Percentiles rank a stretch among this genome's conserved stretches.
These are phyloP conservation scores for Pheosia gnoma DNA, from an alignment of 2,888 invertebrate species.

Conservation along the genomic window DNA sequence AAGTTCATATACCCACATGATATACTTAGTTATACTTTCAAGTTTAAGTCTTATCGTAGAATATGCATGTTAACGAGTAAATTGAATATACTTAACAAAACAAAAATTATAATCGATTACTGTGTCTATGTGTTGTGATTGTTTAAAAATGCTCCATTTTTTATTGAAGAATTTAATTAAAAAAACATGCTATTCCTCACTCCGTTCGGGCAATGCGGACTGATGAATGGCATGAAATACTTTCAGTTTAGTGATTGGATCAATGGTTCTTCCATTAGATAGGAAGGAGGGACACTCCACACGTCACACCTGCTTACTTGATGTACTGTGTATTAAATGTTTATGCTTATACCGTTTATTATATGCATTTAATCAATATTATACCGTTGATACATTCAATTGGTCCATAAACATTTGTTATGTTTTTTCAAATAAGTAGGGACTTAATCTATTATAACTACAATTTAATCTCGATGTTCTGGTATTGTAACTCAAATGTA, in stretches of 20 bases:
- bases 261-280: constrained; percentile 44
- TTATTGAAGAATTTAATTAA: constrained; percentile 24
- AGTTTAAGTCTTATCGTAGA: constrained; percentile 11
- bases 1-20: constrained; percentile 80
- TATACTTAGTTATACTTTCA: constrained; percentile 7
- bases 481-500: constrained; percentile 16
- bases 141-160: constrained; percentile 62
- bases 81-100: not conserved
- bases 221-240: constrained; percentile 65
- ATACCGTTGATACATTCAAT: not conserved
- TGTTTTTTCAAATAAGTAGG: too few relatives aligned
- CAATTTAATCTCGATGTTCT: constrained; percentile 20
- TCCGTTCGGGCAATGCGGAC: constrained; percentile 82
- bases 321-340: not conserved
- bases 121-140: constrained; percentile 63
- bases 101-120: not conserved
- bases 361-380: not conserved
- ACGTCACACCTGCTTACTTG: constrained; percentile 35
- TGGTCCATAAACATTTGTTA: too few relatives aligned
- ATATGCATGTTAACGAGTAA: constrained; percentile 10
- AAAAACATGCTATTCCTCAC: constrained; percentile 64
- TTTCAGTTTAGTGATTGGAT: constrained; percentile 26
- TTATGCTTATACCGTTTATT: not conserved
- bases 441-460: too few relatives aligned
- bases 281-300: constrained; percentile 44